A percentile compares a stretch with the other conserved stretches of the same genome.
phyloP scores from a whole-genome alignment of 1,140 invertebrate genomes.

The Zaprionus ornatus region DNA sequence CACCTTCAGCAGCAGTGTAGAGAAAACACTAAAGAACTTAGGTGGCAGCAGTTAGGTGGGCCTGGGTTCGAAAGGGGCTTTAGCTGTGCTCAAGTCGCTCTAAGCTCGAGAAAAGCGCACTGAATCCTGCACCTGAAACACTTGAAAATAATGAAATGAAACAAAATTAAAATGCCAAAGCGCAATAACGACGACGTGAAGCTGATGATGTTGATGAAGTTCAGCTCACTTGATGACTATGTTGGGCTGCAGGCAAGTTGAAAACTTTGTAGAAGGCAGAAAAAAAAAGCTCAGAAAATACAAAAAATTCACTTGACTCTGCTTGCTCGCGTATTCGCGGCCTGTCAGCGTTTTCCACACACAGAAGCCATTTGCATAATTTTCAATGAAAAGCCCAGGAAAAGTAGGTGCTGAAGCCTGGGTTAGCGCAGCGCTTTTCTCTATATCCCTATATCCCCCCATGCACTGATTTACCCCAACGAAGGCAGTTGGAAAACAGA shows the following conservation, averaged over 20 bases:
- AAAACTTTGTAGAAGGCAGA: slow-evolving; percentile 20
- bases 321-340: slow-evolving; percentile 12
- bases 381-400: slow-evolving; percentile 43
- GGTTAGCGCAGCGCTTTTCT: slow-evolving; percentile 7
- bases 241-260: slow-evolving; percentile 24
- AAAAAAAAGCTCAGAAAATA: slow-evolving; percentile 18
- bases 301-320: background rate
- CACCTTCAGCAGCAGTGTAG: background rate
- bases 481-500: too few species aligned
- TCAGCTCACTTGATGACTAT: slow-evolving; percentile 14
- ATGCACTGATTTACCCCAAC: background rate
- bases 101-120: slow-evolving; percentile 31
- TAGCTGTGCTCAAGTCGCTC: slow-evolving; percentile 1
- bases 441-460: background rate
- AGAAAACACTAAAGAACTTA: background rate
- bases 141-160: slow-evolving; percentile 68
- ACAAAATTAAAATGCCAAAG: slow-evolving; percentile 65
- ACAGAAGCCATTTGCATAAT: slow-evolving; percentile 66
- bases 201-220: slow-evolving; percentile 17
- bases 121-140: slow-evolving; percentile 24
- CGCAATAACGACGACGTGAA: slow-evolving; percentile 34
- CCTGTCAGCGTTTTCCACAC: slow-evolving; percentile 24
- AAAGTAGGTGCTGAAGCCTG: slow-evolving; percentile 24
- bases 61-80: background rate
- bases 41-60: background rate